phyloP scores from a whole-genome alignment of 2,797 vertebrate species.

The Gila robusta region DNA sequence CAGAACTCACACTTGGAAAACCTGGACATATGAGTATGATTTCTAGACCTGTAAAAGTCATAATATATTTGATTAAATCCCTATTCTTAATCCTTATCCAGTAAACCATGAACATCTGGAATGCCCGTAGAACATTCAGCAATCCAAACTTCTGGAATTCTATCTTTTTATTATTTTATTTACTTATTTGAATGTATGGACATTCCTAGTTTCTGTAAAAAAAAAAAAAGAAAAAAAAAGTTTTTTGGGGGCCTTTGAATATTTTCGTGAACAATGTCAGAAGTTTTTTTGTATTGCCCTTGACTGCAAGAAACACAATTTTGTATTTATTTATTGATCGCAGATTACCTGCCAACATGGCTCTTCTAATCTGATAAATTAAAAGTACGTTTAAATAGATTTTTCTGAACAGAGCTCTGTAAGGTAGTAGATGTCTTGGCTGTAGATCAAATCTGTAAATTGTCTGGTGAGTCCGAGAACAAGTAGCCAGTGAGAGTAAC shows the following conservation, averaged over 20 bases:
- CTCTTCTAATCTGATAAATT: background rate
- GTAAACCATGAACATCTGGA: background rate
- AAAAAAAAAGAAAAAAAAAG: too few species aligned
- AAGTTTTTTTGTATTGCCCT: too few species aligned
- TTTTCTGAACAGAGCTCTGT: conserved; percentile 11
- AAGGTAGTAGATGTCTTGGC: conserved; percentile 21
- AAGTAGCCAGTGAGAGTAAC: conserved; percentile 3
- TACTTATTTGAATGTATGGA: too few species aligned
- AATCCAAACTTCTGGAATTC: background rate
- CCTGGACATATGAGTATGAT: background rate
- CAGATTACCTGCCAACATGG: background rate
- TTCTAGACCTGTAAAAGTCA: background rate
- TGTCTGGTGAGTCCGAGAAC: conserved; percentile 36
- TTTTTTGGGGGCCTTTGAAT: too few species aligned
- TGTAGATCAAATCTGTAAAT: conserved; percentile 32
- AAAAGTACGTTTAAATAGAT: background rate
- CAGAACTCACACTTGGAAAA: background rate
- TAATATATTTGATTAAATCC: background rate
- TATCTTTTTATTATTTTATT: background rate
- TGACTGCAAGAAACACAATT: background rate
- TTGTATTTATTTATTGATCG: background rate
- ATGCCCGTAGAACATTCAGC: too few species aligned
- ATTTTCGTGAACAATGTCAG: background rate
- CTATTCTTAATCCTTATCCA: background rate
- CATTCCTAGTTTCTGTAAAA: too few species aligned